Base-by-base conservation (phyloP, 2,113 vertebrate species). In the Accipiter cooperii region DNA sequence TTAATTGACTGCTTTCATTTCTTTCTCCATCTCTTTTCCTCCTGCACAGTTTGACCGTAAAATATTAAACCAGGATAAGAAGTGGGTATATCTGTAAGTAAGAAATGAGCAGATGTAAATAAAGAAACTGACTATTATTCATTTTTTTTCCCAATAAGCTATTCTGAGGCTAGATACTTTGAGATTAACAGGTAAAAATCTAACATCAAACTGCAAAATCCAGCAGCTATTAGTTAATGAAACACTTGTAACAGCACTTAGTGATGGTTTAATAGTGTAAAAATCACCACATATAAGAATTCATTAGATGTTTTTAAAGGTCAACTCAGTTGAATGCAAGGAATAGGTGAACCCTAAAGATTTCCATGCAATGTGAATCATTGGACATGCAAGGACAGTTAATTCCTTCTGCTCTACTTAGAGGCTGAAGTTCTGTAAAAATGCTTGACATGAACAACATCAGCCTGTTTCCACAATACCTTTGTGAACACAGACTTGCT, bases 1-100 rank as follows among this genome's bases (percentile, higher is more conserved):
- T 90, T 63, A 92, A 93, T 38, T 3, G 9, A 55, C 31, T 95
- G 51, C 28, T 95, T 96, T 97, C 3, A 78, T 93, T 95, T 97
- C 36, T 81, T 55, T 68, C 31, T 90, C 19, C 28, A 17, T 73
- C 44, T 94, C 52, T 91, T 96, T 85, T 80, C 42, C n/a, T 92
- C 42, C 61, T 95, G 77, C 70, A 86, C 46, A 83, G 92, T 96
- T 82, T 91, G 44, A 70, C 60, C 60, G 12, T 91, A 70, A 80
- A 61, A 44, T 81, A 84, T 91, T 95, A 97, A 97, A 90, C 47
- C 54, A 49, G 36, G 29, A 17, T n/a, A 61, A 90, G 34, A 65
- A 73, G 18, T 76, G 29, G 13, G 17, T 46, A 74, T 18, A 85
- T 87, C 25, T 83, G 28, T 82, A 44, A 74, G 58, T 52, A 83